phyloP scores from a whole-genome alignment of 2,797 vertebrate species.

The Crax fasciolata region DNA sequence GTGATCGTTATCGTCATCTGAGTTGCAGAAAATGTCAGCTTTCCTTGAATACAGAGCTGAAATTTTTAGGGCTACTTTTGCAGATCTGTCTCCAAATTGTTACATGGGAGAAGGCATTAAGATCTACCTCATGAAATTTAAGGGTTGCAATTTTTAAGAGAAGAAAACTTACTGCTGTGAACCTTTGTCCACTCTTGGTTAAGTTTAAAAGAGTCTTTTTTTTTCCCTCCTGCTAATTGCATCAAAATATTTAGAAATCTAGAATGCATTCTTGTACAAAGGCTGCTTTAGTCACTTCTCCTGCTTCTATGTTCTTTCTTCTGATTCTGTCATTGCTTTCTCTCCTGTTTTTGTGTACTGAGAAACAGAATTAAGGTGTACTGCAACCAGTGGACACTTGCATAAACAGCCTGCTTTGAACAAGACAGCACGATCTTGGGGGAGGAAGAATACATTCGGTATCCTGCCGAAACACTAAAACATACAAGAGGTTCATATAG shows the following conservation, averaged over 20 bases:
- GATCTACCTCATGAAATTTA: neutral
- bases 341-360: neutral
- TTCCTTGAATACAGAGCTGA: neutral
- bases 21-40: conserved; percentile 35
- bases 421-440: neutral
- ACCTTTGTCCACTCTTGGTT: neutral
- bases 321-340: neutral
- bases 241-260: neutral
- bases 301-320: neutral
- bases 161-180: neutral
- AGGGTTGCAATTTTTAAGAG: neutral
- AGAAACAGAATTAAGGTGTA: conserved; percentile 59
- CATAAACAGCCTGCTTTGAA: conserved; percentile 50
- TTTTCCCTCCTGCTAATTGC: neutral
- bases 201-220: neutral
- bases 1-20: neutral
- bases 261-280: neutral
- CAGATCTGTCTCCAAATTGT: neutral
- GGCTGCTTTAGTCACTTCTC: neutral
- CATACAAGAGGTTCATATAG: neutral
- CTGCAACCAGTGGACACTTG: conserved; percentile 55
- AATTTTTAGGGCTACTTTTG: neutral
- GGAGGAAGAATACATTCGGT: neutral
- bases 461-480: neutral
- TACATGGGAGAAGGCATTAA: neutral